Percentiles rank a stretch among this genome's conserved stretches.
These are phyloP conservation scores for Temnothorax nylanderi DNA, from an alignment of 1,140 invertebrate species.

Conservation along the genomic window DNA sequence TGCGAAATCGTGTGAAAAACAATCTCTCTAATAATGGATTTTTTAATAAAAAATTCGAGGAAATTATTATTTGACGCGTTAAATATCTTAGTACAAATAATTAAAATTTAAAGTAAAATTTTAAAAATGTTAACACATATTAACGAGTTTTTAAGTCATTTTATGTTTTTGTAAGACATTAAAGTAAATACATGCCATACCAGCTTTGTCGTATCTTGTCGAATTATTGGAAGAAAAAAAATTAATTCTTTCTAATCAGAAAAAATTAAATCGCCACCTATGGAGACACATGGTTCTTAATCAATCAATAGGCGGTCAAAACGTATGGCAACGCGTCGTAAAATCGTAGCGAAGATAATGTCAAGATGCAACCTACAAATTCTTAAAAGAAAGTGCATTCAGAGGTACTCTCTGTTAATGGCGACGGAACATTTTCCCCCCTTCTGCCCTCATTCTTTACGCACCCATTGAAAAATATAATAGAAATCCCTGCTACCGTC, in stretches of 20 bases:
- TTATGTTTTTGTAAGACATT: neutral
- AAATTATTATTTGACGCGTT: neutral
- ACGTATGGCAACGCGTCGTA: neutral
- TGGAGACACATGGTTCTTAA: neutral
- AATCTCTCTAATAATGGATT: neutral
- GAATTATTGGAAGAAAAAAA: neutral
- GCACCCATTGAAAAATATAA: constrained; percentile 42
- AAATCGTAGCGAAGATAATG: neutral
- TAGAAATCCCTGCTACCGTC: constrained; percentile 64
- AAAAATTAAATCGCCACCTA: neutral
- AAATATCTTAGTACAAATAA: neutral
- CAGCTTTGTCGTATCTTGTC: neutral
- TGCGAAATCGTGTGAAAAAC: neutral
- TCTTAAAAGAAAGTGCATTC: neutral
- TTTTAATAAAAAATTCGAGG: neutral
- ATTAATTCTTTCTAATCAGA: neutral
- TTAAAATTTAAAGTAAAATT: constrained; percentile 6
- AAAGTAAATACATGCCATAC: neutral
- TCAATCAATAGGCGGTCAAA: neutral
- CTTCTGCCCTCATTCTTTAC: neutral
- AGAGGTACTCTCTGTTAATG: constrained; percentile 31
- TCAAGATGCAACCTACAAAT: constrained; percentile 39
- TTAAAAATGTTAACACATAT: neutral
- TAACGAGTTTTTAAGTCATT: neutral
- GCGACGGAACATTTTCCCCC: neutral